Evolutionary conservation across 2,888 invertebrate species (phyloP).

Genomic region (Homarus gammarus): DNA sequence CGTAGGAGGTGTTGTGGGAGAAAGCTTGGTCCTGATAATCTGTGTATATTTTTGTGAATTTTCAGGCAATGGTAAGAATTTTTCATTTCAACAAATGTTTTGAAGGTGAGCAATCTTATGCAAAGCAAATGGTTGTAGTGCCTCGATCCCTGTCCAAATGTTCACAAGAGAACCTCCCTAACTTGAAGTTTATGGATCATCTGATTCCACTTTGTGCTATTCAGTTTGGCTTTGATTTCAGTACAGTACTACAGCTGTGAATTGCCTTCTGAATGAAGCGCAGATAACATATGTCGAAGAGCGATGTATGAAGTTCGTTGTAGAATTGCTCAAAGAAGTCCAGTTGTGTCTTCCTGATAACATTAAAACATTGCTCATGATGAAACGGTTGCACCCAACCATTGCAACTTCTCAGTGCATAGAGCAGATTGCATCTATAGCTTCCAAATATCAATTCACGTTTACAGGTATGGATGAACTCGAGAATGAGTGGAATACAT

Average conservation of each 20-base stretch:
- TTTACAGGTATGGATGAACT: constrained; percentile 11
- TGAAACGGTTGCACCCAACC: not conserved
- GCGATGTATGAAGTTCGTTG: not conserved
- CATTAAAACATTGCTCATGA: constrained; percentile 14
- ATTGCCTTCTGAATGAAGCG: not conserved
- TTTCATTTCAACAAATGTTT: no score
- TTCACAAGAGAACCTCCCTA: no score
- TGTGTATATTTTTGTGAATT: no score
- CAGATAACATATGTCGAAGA: no score
- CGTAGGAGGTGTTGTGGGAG: no score
- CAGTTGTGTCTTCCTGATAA: constrained; percentile 13
- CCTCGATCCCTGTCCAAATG: not conserved
- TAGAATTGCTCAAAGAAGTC: not conserved
- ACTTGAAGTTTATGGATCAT: not conserved
- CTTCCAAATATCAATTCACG: constrained; percentile 20
- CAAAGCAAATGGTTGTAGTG: not conserved
- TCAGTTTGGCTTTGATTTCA: not conserved
- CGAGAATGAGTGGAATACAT: not conserved
- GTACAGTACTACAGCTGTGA: no score
- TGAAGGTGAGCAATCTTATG: no score
- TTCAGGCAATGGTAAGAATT: no score
- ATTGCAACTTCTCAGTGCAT: constrained; percentile 17
- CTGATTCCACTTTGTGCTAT: no score
- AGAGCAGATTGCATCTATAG: not conserved
- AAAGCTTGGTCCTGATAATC: no score